These are phyloP conservation scores for Coreoperca whiteheadi DNA, from an alignment of 2,113 vertebrate species.

Conservation along the genomic window DNA sequence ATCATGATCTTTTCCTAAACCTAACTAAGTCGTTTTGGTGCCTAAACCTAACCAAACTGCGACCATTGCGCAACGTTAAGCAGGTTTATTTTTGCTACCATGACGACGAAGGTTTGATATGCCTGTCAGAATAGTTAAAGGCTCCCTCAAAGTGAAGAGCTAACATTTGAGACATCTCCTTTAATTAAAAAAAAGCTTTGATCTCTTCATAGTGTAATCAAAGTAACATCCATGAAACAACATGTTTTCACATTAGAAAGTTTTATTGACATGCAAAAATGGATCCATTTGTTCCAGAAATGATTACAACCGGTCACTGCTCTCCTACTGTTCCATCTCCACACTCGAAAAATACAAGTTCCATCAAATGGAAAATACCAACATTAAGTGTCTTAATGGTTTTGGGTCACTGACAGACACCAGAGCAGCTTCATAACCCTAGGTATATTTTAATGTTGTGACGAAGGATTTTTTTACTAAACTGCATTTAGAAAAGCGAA, in stretches of 20 bases:
- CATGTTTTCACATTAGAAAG: slow-evolving; percentile 23
- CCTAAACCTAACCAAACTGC: no score
- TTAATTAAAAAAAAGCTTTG: slow-evolving; percentile 35
- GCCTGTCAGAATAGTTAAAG: no score
- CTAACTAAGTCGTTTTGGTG: no score
- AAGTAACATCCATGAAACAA: slow-evolving; percentile 28
- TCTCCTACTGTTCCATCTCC: slow-evolving; percentile 34
- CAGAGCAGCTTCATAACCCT: neutral
- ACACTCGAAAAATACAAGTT: slow-evolving; percentile 31
- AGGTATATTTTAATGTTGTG: no score
- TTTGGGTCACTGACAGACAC: slow-evolving; percentile 33
- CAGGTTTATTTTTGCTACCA: no score
- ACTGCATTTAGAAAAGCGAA: neutral
- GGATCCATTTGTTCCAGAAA: slow-evolving; percentile 51
- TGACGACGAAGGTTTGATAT: no score
- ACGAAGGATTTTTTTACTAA: neutral
- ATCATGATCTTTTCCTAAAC: no score
- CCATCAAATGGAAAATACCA: slow-evolving; percentile 44
- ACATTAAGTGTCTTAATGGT: slow-evolving; percentile 55
- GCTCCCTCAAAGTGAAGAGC: neutral
- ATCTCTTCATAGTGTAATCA: slow-evolving; percentile 22
- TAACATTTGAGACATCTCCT: neutral
- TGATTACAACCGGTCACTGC: slow-evolving; percentile 14
- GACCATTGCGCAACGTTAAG: no score
- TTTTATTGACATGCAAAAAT: slow-evolving; percentile 22